Conservation (phyloP, 2,888 invertebrate genomes). For the Aelia acuminata region DNA sequence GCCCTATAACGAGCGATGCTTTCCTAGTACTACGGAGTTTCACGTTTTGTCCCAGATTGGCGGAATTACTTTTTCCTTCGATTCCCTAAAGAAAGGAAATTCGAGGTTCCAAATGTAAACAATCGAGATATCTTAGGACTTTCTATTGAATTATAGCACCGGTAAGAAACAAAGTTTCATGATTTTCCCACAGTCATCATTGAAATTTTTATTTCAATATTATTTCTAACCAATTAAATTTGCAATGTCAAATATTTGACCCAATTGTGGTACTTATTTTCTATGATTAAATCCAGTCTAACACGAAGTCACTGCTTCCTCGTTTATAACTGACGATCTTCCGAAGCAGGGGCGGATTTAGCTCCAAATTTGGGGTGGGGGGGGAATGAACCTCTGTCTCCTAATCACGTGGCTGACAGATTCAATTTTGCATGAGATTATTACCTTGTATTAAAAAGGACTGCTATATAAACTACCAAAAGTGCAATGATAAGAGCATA, state of each 20-base stretch:
- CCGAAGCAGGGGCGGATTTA: too few relatives aligned
- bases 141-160: not conserved
- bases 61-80: constrained; percentile 27
- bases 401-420: too few relatives aligned
- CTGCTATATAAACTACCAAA: too few relatives aligned
- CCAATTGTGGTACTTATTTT: not conserved
- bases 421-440: too few relatives aligned
- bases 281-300: too few relatives aligned
- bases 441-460: too few relatives aligned
- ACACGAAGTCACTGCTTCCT: too few relatives aligned
- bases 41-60: constrained; percentile 53
- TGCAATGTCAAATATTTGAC: not conserved
- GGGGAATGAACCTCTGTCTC: too few relatives aligned
- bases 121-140: not conserved
- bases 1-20: not conserved
- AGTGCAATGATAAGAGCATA: too few relatives aligned
- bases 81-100: constrained; percentile 22
- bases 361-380: too few relatives aligned
- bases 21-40: constrained; percentile 31
- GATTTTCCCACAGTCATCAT: not conserved
- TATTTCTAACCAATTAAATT: not conserved
- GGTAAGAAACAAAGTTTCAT: not conserved
- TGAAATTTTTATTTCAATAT: not conserved
- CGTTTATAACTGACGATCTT: too few relatives aligned
- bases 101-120: not conserved